Conservation (phyloP, 2,888 invertebrate genomes). For the Herminia tarsipennalis region DNA sequence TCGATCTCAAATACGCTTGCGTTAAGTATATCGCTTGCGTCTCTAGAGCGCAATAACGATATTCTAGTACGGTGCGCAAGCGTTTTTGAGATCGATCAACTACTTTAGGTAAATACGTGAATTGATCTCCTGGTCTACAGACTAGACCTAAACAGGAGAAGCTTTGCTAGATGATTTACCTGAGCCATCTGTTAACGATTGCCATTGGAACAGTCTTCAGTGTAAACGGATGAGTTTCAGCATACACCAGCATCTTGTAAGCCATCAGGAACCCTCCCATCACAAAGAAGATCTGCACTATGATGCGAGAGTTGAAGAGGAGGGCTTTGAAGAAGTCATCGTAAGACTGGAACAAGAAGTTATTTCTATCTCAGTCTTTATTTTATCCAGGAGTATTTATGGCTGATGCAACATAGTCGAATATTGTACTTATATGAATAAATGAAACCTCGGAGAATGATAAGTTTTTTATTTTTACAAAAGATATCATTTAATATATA, state of each 20-base stretch:
- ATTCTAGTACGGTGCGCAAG: no score
- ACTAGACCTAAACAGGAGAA: not conserved
- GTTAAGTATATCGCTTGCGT: no score
- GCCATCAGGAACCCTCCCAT: slow-evolving; percentile 82
- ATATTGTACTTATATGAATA: no score
- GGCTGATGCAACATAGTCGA: no score
- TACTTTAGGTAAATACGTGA: not conserved
- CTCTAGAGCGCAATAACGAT: no score
- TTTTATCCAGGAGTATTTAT: no score
- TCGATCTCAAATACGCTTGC: no score
- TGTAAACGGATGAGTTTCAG: slow-evolving; percentile 72
- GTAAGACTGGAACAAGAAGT: slow-evolving; percentile 66
- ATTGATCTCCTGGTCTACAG: not conserved
- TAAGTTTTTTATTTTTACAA: no score
- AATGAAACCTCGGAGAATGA: no score
- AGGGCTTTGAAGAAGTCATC: slow-evolving; percentile 78
- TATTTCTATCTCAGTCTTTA: no score
- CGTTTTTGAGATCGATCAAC: no score
- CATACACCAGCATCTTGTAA: slow-evolving; percentile 76
- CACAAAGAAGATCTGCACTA: slow-evolving; percentile 80
- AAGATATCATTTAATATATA: no score
- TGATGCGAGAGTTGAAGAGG: slow-evolving; percentile 76
- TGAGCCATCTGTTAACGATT: slow-evolving; percentile 74
- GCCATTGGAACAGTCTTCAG: slow-evolving; percentile 78
- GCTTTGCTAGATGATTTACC: slow-evolving; percentile 48